These are phyloP conservation scores for Carposina sasakii DNA, from an alignment of 1,140 invertebrate species.

Conservation along the genomic window DNA sequence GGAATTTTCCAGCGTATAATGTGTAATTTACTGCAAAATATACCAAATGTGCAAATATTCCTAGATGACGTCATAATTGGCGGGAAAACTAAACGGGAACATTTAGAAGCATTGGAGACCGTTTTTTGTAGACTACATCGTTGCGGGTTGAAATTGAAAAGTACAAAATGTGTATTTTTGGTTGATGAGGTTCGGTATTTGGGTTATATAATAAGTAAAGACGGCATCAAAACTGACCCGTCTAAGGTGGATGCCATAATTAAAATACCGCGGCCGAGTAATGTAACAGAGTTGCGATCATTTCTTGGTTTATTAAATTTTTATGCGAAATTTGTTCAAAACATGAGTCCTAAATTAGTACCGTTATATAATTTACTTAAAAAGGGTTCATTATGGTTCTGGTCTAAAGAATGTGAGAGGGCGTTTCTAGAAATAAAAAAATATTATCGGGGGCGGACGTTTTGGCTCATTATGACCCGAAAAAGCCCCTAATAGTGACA, in stretches of 20 bases:
- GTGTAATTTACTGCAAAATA: slow-evolving; percentile 29
- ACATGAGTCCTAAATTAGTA: not conserved
- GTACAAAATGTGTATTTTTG: slow-evolving; percentile 33
- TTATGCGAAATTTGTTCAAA: not conserved
- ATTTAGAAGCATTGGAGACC: slow-evolving; percentile 14
- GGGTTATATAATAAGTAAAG: slow-evolving; percentile 26
- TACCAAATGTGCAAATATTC: slow-evolving; percentile 13
- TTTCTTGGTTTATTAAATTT: not conserved
- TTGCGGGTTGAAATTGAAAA: slow-evolving; percentile 28
- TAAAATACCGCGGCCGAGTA: not conserved
- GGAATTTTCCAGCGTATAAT: not conserved
- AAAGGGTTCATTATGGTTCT: not conserved
- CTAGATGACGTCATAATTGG: slow-evolving; percentile 17
- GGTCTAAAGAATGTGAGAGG: not conserved
- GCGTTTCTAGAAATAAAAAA: not conserved
- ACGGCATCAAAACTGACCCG: slow-evolving; percentile 31
- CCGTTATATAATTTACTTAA: not conserved
- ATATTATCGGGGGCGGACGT: not conserved
- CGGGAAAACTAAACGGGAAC: not conserved
- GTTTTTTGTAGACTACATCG: slow-evolving; percentile 12
- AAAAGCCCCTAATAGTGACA: not conserved
- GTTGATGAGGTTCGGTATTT: slow-evolving; percentile 32
- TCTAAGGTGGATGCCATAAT: not conserved
- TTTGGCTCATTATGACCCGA: not conserved
- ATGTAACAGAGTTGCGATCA: not conserved